Base-by-base conservation (phyloP, 1,140 invertebrate genomes). In the Linepithema humile region DNA sequence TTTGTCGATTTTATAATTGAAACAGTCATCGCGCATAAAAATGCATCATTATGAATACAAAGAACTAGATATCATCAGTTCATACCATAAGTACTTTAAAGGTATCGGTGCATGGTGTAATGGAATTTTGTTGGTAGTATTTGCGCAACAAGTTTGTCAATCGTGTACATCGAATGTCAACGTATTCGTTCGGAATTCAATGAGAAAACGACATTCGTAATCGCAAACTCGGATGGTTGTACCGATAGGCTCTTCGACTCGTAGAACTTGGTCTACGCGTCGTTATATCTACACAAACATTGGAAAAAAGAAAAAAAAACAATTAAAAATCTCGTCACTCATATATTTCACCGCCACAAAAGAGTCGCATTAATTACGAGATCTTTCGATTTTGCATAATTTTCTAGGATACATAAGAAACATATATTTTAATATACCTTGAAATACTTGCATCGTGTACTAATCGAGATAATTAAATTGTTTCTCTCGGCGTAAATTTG, bases 191-290 rank as follows among this genome's bases (percentile, higher is more conserved):
- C 17, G n/a, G 45, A 38, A 29, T 50, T 80, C 29, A 64, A 38
- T 38, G 5, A 17, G n/a, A 38, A 20, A 29, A 64, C 29, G 83
- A 74, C 53, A 67, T 53, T 70, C 67, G 50, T 60, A 90, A 89
- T 93, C 92, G 93, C 93, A 91, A 93, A 91, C 92, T 94, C 92
- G 80, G 83, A 92, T 89, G 93, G 91, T 93, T 94, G 93, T 93
- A 93, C 87, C 83, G 85, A 90, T 92, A 92, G 89, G 57, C 77
- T 87, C 85, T 91, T 78, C 55, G 77, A 40, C 43, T 77, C 6
- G 50, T 50, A 40, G 82, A 83, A 35, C n/a, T 29, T 45, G 67
- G 5, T 84, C 12, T 48, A n/a, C 23, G 35, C 23, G 38, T 57
- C 23, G 26, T 53, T 5, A 59, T 3, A 60, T 57, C 35, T 32